Conservation (phyloP, 2,113 vertebrate genomes). For the Hemicordylus capensis region DNA sequence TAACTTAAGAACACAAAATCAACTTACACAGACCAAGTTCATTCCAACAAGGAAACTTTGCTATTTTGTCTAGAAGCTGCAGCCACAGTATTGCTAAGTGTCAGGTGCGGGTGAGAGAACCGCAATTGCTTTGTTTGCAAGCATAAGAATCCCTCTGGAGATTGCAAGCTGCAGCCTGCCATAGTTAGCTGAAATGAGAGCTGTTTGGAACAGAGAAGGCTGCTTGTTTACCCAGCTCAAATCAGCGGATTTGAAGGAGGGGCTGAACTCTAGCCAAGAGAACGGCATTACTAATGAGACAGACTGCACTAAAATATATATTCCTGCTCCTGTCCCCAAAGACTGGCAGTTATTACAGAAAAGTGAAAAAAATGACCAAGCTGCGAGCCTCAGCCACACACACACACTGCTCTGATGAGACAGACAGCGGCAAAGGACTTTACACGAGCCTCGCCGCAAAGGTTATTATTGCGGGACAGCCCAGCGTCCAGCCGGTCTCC, state of each 20-base stretch:
- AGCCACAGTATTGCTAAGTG: background rate
- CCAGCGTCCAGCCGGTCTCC: background rate
- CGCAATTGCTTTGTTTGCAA: conserved; percentile 40
- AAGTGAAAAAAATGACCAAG: background rate
- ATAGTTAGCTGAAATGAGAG: conserved; percentile 2
- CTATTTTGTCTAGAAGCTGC: background rate
- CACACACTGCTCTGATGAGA: too few relatives aligned
- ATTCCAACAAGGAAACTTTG: background rate
- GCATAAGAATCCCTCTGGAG: conserved; percentile 35
- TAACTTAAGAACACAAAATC: background rate
- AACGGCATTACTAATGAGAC: background rate
- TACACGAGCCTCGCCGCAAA: background rate
- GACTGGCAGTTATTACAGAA: too few relatives aligned
- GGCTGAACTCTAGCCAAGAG: background rate
- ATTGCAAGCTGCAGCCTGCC: conserved; percentile 28
- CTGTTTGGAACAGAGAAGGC: background rate
- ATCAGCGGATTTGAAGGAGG: background rate
- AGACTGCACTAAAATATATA: background rate
- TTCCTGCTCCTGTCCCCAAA: background rate
- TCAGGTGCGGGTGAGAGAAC: conserved; percentile 14
- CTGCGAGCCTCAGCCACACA: too few relatives aligned
- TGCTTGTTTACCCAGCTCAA: background rate
- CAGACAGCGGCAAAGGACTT: background rate
- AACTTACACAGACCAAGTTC: background rate
- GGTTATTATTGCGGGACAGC: background rate